phyloP scores from a whole-genome alignment of 2,113 vertebrate genomes.

The Anolis carolinensis region DNA sequence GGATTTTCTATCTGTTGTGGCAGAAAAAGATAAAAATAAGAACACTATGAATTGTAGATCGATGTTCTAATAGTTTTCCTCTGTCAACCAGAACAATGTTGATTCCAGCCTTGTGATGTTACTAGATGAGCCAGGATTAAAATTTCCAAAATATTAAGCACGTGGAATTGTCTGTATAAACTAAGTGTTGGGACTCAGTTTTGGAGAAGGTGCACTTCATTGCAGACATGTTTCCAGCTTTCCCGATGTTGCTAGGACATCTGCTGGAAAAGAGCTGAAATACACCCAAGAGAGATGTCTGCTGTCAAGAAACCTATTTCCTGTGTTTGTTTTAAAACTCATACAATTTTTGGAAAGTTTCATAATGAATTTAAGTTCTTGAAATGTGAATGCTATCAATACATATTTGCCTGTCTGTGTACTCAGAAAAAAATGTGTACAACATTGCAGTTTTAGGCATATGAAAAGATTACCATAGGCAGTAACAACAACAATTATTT shows the following conservation, averaged over 20 bases:
- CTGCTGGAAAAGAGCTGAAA: conserved; percentile 49
- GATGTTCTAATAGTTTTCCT: neutral
- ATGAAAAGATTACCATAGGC: too few relatives aligned
- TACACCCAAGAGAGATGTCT: conserved; percentile 28
- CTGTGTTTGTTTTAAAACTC: neutral
- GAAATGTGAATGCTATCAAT: neutral
- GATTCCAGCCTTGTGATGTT: neutral
- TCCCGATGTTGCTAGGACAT: conserved; percentile 51
- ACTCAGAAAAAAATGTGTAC: too few relatives aligned
- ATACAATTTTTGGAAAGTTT: neutral
- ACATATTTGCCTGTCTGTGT: too few relatives aligned
- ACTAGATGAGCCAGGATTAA: neutral
- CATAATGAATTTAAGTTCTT: neutral
- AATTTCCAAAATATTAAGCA: neutral
- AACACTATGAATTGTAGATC: neutral
- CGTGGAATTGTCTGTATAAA: neutral
- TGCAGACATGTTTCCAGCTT: neutral
- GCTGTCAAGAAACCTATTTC: neutral
- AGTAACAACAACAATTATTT: too few relatives aligned
- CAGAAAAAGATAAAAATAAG: too few relatives aligned
- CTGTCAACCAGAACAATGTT: neutral
- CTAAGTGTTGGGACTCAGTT: neutral
- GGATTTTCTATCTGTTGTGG: neutral
- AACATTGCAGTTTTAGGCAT: too few relatives aligned
- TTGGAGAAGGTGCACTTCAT: too few relatives aligned